phyloP scores from a whole-genome alignment of 2,888 invertebrate species.

The Limenitis arthemis region DNA sequence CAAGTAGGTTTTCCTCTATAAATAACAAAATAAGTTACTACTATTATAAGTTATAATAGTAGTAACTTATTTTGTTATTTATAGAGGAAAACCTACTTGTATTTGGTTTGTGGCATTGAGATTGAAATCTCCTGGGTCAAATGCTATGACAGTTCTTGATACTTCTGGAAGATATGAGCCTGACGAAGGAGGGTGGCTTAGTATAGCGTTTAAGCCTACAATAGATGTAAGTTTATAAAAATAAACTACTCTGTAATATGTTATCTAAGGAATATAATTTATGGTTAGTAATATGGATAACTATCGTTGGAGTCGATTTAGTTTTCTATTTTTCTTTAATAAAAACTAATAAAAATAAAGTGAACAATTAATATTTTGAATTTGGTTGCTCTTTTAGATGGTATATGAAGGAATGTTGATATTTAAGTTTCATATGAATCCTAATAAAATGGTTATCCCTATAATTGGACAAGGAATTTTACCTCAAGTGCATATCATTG shows the following conservation, averaged over 20 bases:
- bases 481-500: conserved; percentile 64
- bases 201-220: conserved; percentile 72
- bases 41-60: too few species aligned
- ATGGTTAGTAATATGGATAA: too few species aligned
- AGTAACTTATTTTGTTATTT: background rate
- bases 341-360: too few species aligned
- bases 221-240: conserved; percentile 40
- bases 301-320: too few species aligned
- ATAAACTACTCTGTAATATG: too few species aligned
- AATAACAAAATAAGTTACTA: background rate
- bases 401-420: conserved; percentile 51
- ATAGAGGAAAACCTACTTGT: conserved; percentile 71
- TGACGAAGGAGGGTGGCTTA: conserved; percentile 62
- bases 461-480: conserved; percentile 69
- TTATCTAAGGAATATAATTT: too few species aligned
- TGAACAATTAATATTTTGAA: too few species aligned
- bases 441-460: conserved; percentile 54
- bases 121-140: conserved; percentile 40
- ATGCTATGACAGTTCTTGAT: conserved; percentile 48
- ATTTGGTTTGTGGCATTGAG: conserved; percentile 66
- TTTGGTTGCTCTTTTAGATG: conserved; percentile 37
- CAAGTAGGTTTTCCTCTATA: conserved; percentile 71
- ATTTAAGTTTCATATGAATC: conserved; percentile 66
- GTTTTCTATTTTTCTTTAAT: too few species aligned
- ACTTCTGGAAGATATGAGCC: conserved; percentile 63